Conservation (phyloP, 2,888 invertebrate species). For the Morpho deidamia region DNA sequence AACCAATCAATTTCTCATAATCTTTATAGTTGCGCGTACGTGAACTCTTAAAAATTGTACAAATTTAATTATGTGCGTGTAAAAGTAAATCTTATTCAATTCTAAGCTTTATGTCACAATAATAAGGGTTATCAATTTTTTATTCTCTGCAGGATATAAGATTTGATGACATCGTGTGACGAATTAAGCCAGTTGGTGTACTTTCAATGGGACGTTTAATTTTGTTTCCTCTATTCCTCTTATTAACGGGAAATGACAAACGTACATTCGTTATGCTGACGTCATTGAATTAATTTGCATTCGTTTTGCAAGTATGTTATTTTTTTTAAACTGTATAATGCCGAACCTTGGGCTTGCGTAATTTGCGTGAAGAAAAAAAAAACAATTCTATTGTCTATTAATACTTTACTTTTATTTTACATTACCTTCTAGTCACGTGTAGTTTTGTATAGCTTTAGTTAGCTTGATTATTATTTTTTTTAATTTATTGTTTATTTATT, state of each 20-base stretch:
- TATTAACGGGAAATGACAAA: constrained; percentile 28
- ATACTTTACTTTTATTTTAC: no score
- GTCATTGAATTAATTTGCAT: constrained; percentile 54
- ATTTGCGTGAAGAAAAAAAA: no score
- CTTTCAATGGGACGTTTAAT: constrained; percentile 71
- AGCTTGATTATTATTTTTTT: no score
- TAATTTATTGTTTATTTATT: no score
- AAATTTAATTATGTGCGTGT: constrained; percentile 23
- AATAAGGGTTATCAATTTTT: neutral
- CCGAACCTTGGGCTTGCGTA: no score
- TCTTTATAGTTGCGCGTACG: constrained; percentile 14
- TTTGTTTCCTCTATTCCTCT: constrained; percentile 64
- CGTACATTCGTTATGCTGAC: constrained; percentile 50
- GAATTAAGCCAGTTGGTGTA: constrained; percentile 60
- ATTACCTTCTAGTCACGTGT: no score
- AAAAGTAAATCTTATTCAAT: constrained; percentile 12
- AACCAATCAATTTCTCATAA: neutral
- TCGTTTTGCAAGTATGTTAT: no score
- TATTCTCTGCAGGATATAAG: constrained; percentile 5
- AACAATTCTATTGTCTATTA: no score
- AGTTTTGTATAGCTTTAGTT: no score
- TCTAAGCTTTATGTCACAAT: neutral
- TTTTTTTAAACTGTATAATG: no score
- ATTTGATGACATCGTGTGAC: constrained; percentile 43
- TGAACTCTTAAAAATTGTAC: constrained; percentile 13